phyloP scores from a whole-genome alignment of 92 coral and sea anemone species.

The Palythoa grandiflora region DNA sequence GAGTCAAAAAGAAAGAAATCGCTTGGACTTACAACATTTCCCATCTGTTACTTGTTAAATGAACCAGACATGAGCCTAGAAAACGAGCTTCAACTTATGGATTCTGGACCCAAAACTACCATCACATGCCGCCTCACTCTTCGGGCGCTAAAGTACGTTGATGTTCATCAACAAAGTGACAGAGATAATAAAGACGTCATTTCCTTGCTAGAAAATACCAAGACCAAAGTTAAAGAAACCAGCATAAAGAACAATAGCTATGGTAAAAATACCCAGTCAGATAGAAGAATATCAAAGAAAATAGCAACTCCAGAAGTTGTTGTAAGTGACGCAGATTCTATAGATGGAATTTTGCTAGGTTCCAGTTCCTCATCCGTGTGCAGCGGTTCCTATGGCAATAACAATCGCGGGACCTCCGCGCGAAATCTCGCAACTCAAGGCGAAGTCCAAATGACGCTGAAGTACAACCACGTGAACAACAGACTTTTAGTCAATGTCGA shows the following conservation, averaged over 20 bases:
- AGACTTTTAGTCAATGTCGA: slow-evolving; percentile 71
- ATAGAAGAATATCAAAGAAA: neutral
- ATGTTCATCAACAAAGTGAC: slow-evolving; percentile 2
- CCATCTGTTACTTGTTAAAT: slow-evolving; percentile 69
- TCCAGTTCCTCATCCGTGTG: slow-evolving; percentile 45
- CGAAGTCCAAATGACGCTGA: slow-evolving; percentile 75
- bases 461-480: slow-evolving; percentile 81
- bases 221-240: neutral
- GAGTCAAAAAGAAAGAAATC: slow-evolving; percentile 62
- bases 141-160: slow-evolving; percentile 79
- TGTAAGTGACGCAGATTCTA: slow-evolving; percentile 6
- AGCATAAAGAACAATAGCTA: neutral
- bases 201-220: neutral
- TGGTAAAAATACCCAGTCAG: neutral
- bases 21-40: slow-evolving; percentile 70
- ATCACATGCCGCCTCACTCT: slow-evolving; percentile 81
- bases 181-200: neutral
- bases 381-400: slow-evolving; percentile 20
- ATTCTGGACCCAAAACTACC: slow-evolving; percentile 68
- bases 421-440: slow-evolving; percentile 73
- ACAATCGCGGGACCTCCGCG: slow-evolving; percentile 55
- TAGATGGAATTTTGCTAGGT: neutral
- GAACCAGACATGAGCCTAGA: slow-evolving; percentile 88
- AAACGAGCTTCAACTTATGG: slow-evolving; percentile 71
- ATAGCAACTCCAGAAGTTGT: neutral